These are phyloP conservation scores for Syngnathus typhle DNA, from an alignment of 2,113 vertebrate genomes.

Conservation along the genomic window DNA sequence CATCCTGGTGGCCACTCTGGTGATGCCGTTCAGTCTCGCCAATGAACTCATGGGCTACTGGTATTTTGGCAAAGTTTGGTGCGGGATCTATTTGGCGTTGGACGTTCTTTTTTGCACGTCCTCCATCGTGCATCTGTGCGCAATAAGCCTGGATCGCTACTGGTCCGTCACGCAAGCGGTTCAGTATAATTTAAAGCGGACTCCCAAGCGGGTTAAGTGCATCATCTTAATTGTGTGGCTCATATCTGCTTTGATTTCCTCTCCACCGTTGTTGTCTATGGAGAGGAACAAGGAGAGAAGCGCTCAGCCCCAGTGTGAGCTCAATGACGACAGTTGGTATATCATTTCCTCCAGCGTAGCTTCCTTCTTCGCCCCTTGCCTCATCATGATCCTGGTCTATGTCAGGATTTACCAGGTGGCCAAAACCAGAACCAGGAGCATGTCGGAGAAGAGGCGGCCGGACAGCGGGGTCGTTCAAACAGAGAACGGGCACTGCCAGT, in stretches of 20 bases:
- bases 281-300: slow-evolving; percentile 69
- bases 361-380: slow-evolving; percentile 89
- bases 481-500: slow-evolving; percentile 80
- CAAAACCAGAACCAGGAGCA: slow-evolving; percentile 82
- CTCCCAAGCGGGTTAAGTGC: slow-evolving; percentile 82
- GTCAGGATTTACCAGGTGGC: slow-evolving; percentile 90
- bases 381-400: slow-evolving; percentile 91
- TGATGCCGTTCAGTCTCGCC: slow-evolving; percentile 92
- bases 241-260: slow-evolving; percentile 87
- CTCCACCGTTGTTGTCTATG: slow-evolving; percentile 80
- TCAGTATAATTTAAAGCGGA: slow-evolving; percentile 90
- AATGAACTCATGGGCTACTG: slow-evolving; percentile 94
- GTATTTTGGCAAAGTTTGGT: slow-evolving; percentile 91
- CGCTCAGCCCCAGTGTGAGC: slow-evolving; percentile 77
- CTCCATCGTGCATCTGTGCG: slow-evolving; percentile 90
- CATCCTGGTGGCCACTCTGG: slow-evolving; percentile 89
- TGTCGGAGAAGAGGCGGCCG: slow-evolving; percentile 76
- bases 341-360: slow-evolving; percentile 87
- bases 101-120: slow-evolving; percentile 93
- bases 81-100: slow-evolving; percentile 85
- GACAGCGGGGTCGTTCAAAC: not conserved
- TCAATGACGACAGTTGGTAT: slow-evolving; percentile 93
- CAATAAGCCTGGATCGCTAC: slow-evolving; percentile 92
- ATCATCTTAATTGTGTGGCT: slow-evolving; percentile 86
- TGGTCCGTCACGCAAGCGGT: slow-evolving; percentile 92